Evolutionary conservation across 2,113 vertebrate species (phyloP), one percentile per base, ranked within the genome.

Genomic region (Rhinogobius similis): DNA sequence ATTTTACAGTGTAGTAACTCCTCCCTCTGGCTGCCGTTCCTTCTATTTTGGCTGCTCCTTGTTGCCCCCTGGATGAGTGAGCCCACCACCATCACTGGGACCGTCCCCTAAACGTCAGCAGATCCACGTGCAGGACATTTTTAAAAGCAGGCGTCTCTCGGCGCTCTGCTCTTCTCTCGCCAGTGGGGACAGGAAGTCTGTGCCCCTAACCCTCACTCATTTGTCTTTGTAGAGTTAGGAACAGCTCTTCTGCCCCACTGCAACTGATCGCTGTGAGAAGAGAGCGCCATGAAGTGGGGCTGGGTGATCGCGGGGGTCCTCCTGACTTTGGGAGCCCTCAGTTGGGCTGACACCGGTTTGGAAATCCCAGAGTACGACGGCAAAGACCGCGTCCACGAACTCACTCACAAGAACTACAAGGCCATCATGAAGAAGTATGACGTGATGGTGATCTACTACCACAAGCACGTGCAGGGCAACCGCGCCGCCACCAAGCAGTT

Each of bases 371-470:
- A 94, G 77, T 96, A 97, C 1, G 96, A 98, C 0, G 96, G 96
- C 7, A 90, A 89, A 85, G 95, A 97, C 87, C 94, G 96, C 0
- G 95, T 97, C 71, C 86, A 95, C 62, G 81, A 92, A 23, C 91
- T 98, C 82, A 93, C 70, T 21, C 63, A 84, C 68, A 96, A 95
- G 88, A 97, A 97, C 94, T 96, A 94, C 94, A 95, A 94, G 86
- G 90, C 93, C 0, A 62, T 95, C 78, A 94, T 97, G 93, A 96
- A 96, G 92, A 94, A 94, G 87, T 96, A 94, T 5, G 95, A 96
- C 10, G 93, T 96, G 61, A 94, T 98, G 92, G 96, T 95, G 1
- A 92, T 97, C 84, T 95, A 97, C 78, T 95, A 95, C 88, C 96
- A 97, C 23, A 93, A 92, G 52, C 90, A 94, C 4, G 90, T 95